Evolutionary conservation across 2,113 vertebrate genomes (phyloP).

Genomic region (Oenanthe oenanthe): DNA sequence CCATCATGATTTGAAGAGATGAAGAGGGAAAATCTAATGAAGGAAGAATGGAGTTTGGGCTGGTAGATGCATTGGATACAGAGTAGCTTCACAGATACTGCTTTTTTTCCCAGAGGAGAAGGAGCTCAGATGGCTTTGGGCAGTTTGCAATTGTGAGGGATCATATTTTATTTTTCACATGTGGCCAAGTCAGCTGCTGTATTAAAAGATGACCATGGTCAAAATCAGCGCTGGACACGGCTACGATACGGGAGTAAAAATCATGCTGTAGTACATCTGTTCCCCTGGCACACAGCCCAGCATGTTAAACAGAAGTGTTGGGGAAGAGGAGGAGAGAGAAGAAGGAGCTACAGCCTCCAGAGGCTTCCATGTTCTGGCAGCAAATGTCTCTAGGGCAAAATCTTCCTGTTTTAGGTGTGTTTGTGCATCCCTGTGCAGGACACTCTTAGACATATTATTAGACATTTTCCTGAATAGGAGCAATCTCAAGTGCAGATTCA

Average conservation of each 20-base stretch:
- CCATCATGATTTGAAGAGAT: background rate
- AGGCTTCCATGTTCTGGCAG: background rate
- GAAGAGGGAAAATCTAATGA: background rate
- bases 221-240: background rate
- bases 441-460: background rate
- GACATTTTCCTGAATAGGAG: background rate
- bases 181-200: background rate
- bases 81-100: background rate
- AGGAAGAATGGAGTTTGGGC: background rate
- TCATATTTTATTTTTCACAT: background rate
- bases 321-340: background rate
- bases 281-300: conserved; percentile 19
- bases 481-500: background rate
- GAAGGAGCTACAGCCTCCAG: background rate
- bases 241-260: background rate
- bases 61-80: background rate
- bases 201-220: background rate
- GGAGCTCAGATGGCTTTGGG: background rate
- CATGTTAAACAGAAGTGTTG: background rate
- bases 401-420: accelerated
- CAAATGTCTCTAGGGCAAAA: background rate
- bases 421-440: background rate
- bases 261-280: background rate
- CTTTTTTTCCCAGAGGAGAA: background rate
- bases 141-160: background rate